These are phyloP conservation scores for Phaedon cochleariae DNA, from an alignment of 2,888 invertebrate species.

Conservation along the genomic window DNA sequence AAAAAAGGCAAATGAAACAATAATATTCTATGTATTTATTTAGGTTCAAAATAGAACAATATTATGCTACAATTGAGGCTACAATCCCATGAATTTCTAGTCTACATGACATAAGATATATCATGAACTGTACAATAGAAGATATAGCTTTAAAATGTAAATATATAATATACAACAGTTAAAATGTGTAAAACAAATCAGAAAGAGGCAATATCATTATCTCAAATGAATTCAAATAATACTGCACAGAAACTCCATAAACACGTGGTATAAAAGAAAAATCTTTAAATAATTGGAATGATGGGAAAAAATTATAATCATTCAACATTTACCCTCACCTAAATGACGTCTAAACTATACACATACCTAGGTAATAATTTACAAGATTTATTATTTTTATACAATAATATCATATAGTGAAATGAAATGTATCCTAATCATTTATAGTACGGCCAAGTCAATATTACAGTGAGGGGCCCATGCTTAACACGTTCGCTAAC, in stretches of 20 bases:
- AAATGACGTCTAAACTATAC: constrained; percentile 38
- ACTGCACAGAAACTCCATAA: constrained; percentile 41
- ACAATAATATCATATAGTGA: constrained; percentile 47
- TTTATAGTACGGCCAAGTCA: constrained; percentile 23
- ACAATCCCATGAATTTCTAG: constrained; percentile 45
- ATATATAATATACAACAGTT: constrained; percentile 39
- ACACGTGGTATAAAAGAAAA: constrained; percentile 33
- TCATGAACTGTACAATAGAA: constrained; percentile 41
- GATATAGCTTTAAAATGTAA: constrained; percentile 33
- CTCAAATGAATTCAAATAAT: constrained; percentile 40
- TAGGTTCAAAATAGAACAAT: constrained; percentile 49
- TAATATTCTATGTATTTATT: constrained; percentile 24
- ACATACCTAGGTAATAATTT: constrained; percentile 40
- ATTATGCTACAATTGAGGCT: constrained; percentile 47
- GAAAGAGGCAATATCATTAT: constrained; percentile 30
- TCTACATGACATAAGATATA: constrained; percentile 38
- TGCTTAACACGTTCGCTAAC: too few species aligned
- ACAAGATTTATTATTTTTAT: constrained; percentile 44
- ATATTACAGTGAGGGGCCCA: too few species aligned
- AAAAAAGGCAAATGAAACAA: constrained; percentile 18
- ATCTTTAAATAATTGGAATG: constrained; percentile 51
- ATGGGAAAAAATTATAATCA: constrained; percentile 46
- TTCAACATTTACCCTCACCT: constrained; percentile 49
- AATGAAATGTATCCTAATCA: constrained; percentile 17
- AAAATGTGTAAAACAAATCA: constrained; percentile 40